phyloP scores from a whole-genome alignment of 2,888 invertebrate species.

The Acleris cristana region DNA sequence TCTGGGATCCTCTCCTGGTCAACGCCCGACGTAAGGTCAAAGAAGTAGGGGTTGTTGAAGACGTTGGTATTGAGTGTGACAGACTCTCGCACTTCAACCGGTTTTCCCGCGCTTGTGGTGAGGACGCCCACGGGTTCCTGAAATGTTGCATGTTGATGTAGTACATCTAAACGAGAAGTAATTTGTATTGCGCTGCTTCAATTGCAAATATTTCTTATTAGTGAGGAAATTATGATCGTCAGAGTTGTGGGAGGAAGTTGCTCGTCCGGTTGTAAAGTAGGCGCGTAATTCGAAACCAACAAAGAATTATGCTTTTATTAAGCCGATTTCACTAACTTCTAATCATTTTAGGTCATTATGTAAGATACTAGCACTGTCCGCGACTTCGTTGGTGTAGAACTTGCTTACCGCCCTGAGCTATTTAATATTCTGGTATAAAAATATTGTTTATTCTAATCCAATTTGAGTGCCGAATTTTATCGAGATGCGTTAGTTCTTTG shows the following conservation, averaged over 20 bases:
- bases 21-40: conserved; percentile 89
- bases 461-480: too few relatives aligned
- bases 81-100: conserved; percentile 38
- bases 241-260: neutral
- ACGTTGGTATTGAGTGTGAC: conserved; percentile 38
- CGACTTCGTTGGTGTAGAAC: too few relatives aligned
- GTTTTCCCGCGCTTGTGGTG: conserved; percentile 37
- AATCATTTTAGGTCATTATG: too few relatives aligned
- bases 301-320: neutral
- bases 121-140: conserved; percentile 37
- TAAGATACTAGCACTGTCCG: too few relatives aligned
- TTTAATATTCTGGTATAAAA: too few relatives aligned
- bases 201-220: too few relatives aligned
- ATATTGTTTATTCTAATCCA: too few relatives aligned
- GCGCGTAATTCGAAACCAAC: neutral
- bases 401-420: too few relatives aligned
- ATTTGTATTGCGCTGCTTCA: too few relatives aligned
- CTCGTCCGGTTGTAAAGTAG: neutral
- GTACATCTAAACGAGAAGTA: too few relatives aligned
- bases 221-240: too few relatives aligned
- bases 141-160: conserved; percentile 3
- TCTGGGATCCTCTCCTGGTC: conserved; percentile 94
- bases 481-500: too few relatives aligned
- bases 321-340: neutral
- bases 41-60: conserved; percentile 52